Conservation (phyloP, 2,888 invertebrate species). For the Helicoverpa assulta region DNA sequence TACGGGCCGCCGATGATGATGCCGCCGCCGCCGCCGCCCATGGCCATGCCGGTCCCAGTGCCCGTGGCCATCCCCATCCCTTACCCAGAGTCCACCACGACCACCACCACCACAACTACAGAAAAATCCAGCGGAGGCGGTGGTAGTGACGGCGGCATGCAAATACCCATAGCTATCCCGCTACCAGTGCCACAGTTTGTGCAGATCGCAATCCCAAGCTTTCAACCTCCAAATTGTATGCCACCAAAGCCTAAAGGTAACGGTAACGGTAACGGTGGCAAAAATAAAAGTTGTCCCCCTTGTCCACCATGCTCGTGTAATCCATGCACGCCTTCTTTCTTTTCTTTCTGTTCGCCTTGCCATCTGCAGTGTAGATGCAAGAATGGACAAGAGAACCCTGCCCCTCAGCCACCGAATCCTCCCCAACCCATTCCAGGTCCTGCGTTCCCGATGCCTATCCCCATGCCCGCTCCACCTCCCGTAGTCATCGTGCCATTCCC, state of each 20-base stretch:
- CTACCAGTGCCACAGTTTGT: slow-evolving; percentile 55
- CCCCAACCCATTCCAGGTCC: slow-evolving; percentile 58
- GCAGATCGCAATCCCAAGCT: slow-evolving; percentile 72
- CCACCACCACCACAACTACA: slow-evolving; percentile 54
- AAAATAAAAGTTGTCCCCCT: slow-evolving; percentile 72
- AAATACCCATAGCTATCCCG: slow-evolving; percentile 37
- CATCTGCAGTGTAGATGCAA: slow-evolving; percentile 80
- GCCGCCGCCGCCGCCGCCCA: slow-evolving; percentile 41
- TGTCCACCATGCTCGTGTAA: slow-evolving; percentile 82
- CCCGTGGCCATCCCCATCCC: slow-evolving; percentile 50
- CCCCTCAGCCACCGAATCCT: slow-evolving; percentile 57
- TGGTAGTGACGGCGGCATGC: not conserved
- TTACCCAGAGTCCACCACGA: slow-evolving; percentile 35
- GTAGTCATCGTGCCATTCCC: slow-evolving; percentile 58
- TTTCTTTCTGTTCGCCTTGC: slow-evolving; percentile 81
- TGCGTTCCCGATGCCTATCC: slow-evolving; percentile 59
- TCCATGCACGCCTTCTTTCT: slow-evolving; percentile 84
- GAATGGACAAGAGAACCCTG: slow-evolving; percentile 65
- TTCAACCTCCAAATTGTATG: slow-evolving; percentile 54
- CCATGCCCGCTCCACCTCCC: slow-evolving; percentile 51
- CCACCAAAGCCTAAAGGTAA: slow-evolving; percentile 1
- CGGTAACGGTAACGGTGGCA: slow-evolving; percentile 40
- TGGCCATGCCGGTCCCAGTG: slow-evolving; percentile 54
- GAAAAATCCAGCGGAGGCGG: not conserved
- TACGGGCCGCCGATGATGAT: slow-evolving; percentile 54